Conservation (phyloP, 2,113 vertebrate genomes). For the Chaetorhynchus papuensis region DNA sequence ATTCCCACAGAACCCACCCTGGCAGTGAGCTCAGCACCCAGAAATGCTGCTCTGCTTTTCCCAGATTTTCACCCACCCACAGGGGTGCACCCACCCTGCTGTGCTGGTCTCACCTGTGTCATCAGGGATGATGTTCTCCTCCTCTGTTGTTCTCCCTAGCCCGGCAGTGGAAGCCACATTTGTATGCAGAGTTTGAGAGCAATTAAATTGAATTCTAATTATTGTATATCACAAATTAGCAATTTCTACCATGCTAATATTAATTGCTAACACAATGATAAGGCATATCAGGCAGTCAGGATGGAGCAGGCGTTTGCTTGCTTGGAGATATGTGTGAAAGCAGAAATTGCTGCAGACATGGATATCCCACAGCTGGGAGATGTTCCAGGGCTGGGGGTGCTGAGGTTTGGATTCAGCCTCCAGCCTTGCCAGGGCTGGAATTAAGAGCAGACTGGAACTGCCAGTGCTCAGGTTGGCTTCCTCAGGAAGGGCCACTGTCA, state of each 20-base stretch:
- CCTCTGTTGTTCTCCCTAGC: not conserved
- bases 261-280: constrained; percentile 10
- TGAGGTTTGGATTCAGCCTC: not conserved
- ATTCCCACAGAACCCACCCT: not conserved
- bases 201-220: constrained; percentile 48
- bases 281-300: not conserved
- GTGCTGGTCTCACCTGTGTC: not conserved
- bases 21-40: not conserved
- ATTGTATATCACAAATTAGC: constrained; percentile 29
- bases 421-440: not conserved
- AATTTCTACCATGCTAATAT: constrained; percentile 32
- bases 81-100: not conserved
- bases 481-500: not conserved
- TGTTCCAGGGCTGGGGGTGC: not conserved
- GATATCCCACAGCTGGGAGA: not conserved
- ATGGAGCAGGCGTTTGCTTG: not conserved
- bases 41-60: not conserved
- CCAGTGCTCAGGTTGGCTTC: not conserved
- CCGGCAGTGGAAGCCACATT: not conserved
- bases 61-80: not conserved
- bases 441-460: not conserved
- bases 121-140: not conserved
- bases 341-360: not conserved
- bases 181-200: not conserved
- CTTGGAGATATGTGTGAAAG: not conserved